These are phyloP conservation scores for Hypomecis atomaria DNA, from an alignment of 2,888 invertebrate genomes.

Conservation along the genomic window DNA sequence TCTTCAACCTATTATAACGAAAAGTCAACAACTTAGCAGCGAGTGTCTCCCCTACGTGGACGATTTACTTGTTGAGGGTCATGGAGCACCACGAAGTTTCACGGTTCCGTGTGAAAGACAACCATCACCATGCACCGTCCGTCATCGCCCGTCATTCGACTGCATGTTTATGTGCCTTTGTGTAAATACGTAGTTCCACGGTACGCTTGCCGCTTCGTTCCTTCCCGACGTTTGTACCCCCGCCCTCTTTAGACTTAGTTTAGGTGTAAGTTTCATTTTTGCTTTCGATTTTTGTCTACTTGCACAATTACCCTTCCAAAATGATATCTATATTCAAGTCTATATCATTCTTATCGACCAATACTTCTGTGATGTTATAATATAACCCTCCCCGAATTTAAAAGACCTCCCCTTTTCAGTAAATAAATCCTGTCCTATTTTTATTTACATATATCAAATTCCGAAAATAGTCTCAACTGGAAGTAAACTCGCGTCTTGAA, in stretches of 20 bases:
- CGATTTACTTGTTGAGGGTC: constrained; percentile 25
- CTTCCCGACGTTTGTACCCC: constrained; percentile 49
- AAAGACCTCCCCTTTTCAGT: background rate
- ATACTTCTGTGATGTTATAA: constrained; percentile 1
- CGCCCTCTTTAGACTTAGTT: constrained; percentile 55
- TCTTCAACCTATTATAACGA: too few relatives aligned
- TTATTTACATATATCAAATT: background rate
- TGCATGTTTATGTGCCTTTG: constrained; percentile 71
- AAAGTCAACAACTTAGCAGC: background rate
- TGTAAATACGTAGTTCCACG: constrained; percentile 64
- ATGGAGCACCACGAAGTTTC: constrained; percentile 40
- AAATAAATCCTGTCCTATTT: background rate
- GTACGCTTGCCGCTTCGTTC: constrained; percentile 75
- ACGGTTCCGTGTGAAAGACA: constrained; percentile 61
- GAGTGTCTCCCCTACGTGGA: constrained; percentile 23
- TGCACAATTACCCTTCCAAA: constrained; percentile 48
- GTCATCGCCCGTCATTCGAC: constrained; percentile 53
- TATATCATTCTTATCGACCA: background rate
- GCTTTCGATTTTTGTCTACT: constrained; percentile 61
- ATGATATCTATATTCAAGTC: background rate
- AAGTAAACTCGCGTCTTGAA: too few relatives aligned
- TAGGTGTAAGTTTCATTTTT: constrained; percentile 39
- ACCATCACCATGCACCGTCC: constrained; percentile 82
- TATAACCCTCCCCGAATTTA: background rate
- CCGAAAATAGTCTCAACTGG: background rate